Evolutionary conservation across 2,888 invertebrate genomes (phyloP), one percentile per base, ranked within the genome.

Genomic region (Platycheirus rosarum): DNA sequence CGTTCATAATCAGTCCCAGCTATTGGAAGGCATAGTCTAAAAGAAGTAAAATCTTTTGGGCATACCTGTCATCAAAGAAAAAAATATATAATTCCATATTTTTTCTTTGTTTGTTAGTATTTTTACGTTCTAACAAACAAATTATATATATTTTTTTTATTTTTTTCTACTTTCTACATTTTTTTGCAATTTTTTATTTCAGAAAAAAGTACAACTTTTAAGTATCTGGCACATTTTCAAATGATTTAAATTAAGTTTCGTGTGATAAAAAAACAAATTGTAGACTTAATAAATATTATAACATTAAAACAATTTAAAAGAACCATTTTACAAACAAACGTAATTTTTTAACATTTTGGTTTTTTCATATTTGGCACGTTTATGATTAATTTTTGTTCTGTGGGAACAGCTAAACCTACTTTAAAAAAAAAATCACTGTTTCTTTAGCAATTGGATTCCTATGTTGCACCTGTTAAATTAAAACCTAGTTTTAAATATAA

Each of bases 291-390:
- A 55, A 70, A 48, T 48, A 55, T 48, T 37, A 11, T 26, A 26
- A 42, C 51, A 57, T 9, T n/a, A 63, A 63, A 40, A 60, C 14
- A 60, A 48, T 26, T n/a, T 46, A 60, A 60, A 14, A 40, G 55
- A 57, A 11, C 9, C 40, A 49, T 29, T 42, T 29, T 42, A 16
- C 5, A 40, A 57, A 13, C 23, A 55, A 69, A 55, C 44, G 49
- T 60, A 51, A 48, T 14, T 29, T 6, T 55, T 44, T 20, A 73
- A 78, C 65, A 66, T 76, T 80, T 76, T 57, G 44, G 65, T 66
- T 70, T 66, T 40, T 7, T 32, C 8, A 62, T 76, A 76, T 80
- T 80, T 80, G 80, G 80, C 80, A 80, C 80, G 14, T 69, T 75
- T 23, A 66, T 66, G n/a, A 70, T 79, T 53, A 44, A 68, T 51